Base-by-base conservation (phyloP, 1,140 invertebrate genomes). In the Nasonia vitripennis region DNA sequence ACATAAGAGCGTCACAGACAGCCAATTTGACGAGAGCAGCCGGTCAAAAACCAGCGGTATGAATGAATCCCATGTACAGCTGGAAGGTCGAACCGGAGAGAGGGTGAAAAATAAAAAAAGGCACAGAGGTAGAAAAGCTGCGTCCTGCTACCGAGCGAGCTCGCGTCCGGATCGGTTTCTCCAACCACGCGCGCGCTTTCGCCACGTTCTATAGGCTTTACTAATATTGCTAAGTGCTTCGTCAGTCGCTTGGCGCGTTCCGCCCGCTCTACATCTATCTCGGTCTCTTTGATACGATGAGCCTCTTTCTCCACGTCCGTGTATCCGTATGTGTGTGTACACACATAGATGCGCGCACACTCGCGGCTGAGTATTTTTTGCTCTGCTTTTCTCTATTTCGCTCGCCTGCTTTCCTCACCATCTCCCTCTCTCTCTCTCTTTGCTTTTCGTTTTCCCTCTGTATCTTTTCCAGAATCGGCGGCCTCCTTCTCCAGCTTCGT, bases 191-290 rank as follows among this genome's bases (percentile, higher is more conserved):
- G 37, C 55, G 51, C 78, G 34, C 75, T 1, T 17, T 51, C 78
- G 34, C 67, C 71, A 45, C 82, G 68, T 84, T 88, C 86, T 85
- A 83, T 87, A 87, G 86, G 86, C 86, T 88, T 87, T 88, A 85
- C 86, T 89, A 89, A 89, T 89, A 89, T 88, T 86, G 87, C 87
- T 89, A 89, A 89, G 88, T 89, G 87, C 88, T 88, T 87, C 88
- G 87, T 87, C 86, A 88, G 88, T 73, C 86, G 86, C 67, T 87
- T 87, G 86, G 85, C 86, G 83, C 81, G 75, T 84, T 85, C 84
- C 84, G 78, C 78, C 78, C n/a, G 78, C 71, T 86, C 51, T 81
- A 34, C 78, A 37, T 45, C 83, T 67, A 67, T 77, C 55, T 81
- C 78, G 51, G 70, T 81, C 20, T 75, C 71, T 84, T 82, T 87